Evolutionary conservation across 2,113 vertebrate species (phyloP).

Genomic region (Rattus norvegicus): GRCr8 NC_086019.1:16618501-16619000

Average conservation of each 20-base stretch:
- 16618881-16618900: not conserved
- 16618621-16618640: not conserved
- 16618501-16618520: not conserved
- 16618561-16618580: not conserved
- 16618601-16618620: not conserved
- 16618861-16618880: slow-evolving; percentile 6
- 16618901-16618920: not conserved
- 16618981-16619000: slow-evolving; percentile 11
- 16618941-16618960: not conserved
- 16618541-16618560: not conserved
- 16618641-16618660: not conserved
- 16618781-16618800: not conserved
- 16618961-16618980: not conserved
- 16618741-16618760: not conserved
- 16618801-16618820: not conserved
- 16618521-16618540: not conserved
- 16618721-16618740: not conserved
- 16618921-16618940: not conserved
- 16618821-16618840: not conserved
- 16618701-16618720: not conserved
- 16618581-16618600: not conserved
- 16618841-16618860: not conserved
- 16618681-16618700: not conserved
- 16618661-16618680: not conserved
- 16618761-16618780: not conserved